These are phyloP conservation scores for Ptyas mucosa DNA, from an alignment of 2,113 vertebrate genomes.

Conservation along the genomic window DNA sequence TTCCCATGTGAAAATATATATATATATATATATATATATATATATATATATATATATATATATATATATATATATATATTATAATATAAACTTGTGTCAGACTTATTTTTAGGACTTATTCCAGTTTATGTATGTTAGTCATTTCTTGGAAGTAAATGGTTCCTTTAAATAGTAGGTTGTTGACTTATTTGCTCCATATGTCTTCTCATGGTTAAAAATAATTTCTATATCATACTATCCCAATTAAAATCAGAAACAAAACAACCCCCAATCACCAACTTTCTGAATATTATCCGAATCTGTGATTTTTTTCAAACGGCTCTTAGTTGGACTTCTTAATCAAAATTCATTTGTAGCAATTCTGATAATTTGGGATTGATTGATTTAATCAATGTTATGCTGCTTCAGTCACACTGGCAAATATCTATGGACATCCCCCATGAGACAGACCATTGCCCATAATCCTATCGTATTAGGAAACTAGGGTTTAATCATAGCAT, in stretches of 20 bases:
- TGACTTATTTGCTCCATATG: slow-evolving; percentile 38
- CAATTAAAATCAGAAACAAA: slow-evolving; percentile 26
- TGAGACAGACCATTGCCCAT: not conserved
- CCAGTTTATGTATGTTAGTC: slow-evolving; percentile 10
- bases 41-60: too few species aligned
- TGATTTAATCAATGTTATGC: not conserved
- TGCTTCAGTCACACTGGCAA: not conserved
- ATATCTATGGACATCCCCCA: not conserved
- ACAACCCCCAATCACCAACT: not conserved
- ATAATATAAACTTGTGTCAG: not conserved
- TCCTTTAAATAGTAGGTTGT: slow-evolving; percentile 39
- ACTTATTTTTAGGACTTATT: slow-evolving; percentile 21
- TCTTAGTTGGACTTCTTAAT: not conserved
- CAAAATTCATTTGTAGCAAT: not conserved
- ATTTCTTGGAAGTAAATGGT: slow-evolving; percentile 29
- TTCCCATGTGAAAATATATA: not conserved
- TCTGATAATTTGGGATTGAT: not conserved
- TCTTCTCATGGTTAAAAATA: slow-evolving; percentile 31
- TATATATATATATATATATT: not conserved
- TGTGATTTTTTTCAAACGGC: not conserved
- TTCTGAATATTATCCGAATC: not conserved
- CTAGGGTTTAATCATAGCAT: not conserved
- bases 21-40: too few species aligned
- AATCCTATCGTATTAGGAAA: not conserved
- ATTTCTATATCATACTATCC: slow-evolving; percentile 20